A percentile compares a stretch with the other conserved stretches of the same genome.
phyloP scores from a whole-genome alignment of 2,888 invertebrate species.

The Nemapogon koenigi region DNA sequence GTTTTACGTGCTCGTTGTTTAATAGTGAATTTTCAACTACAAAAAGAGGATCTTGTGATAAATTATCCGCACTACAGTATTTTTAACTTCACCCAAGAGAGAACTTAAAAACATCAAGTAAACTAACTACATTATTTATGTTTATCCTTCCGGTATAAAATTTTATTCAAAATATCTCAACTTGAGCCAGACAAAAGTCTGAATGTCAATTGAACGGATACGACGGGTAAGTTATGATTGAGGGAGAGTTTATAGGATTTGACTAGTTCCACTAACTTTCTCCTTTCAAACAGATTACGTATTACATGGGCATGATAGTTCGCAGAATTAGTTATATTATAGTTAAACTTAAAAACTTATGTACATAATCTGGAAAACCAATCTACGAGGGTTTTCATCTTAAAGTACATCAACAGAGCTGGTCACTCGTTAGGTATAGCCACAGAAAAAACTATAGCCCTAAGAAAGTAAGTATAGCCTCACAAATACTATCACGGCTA shows the following conservation, averaged over 20 bases:
- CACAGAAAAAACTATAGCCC: too few relatives aligned
- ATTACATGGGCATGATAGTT: too few relatives aligned
- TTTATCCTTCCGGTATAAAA: constrained; percentile 29
- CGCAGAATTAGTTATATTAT: too few relatives aligned
- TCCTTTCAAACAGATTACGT: constrained; percentile 2
- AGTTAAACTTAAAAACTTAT: too few relatives aligned
- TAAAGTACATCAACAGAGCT: too few relatives aligned
- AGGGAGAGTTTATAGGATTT: constrained; percentile 35
- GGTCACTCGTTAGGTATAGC: too few relatives aligned
- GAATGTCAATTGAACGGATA: constrained; percentile 3
- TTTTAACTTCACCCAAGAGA: constrained; percentile 21
- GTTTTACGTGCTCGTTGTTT: too few relatives aligned
- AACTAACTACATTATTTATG: constrained; percentile 36
- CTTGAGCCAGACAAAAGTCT: too few relatives aligned
- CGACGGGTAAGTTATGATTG: constrained; percentile 23
- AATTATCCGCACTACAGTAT: constrained; percentile 24
- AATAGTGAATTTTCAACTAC: constrained; percentile 3
- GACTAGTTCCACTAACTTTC: constrained; percentile 25
- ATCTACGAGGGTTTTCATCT: too few relatives aligned
- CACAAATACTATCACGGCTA: too few relatives aligned
- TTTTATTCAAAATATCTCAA: constrained; percentile 30
- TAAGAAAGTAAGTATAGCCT: too few relatives aligned
- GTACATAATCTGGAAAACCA: too few relatives aligned
- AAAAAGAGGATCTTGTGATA: constrained; percentile 19
- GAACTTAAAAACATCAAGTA: constrained; percentile 23